Percentiles rank a stretch among this genome's conserved stretches.
phyloP scores from a whole-genome alignment of 2,113 vertebrate species.

The Ceyx margarethae region DNA sequence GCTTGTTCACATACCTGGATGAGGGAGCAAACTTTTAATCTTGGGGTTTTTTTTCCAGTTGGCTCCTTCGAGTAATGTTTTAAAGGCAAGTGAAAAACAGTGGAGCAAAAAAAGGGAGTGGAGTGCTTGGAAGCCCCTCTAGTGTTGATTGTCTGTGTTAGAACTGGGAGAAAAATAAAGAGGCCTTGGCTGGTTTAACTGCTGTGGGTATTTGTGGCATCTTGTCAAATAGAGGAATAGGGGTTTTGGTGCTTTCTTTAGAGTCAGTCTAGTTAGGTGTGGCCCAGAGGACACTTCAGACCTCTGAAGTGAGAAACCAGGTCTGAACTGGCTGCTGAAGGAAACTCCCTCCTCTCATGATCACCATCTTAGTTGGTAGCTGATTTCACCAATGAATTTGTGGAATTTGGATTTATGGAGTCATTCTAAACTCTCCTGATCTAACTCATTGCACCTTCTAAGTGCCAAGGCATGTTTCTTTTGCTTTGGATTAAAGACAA shows the following conservation, averaged over 20 bases:
- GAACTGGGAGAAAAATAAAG: neutral
- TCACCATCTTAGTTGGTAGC: accelerated
- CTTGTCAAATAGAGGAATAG: neutral
- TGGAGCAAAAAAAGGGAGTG: neutral
- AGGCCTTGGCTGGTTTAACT: neutral
- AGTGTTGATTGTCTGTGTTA: accelerated
- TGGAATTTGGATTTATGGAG: no score
- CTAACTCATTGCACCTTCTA: neutral
- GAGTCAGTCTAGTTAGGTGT: neutral
- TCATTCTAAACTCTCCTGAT: neutral
- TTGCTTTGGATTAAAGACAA: neutral
- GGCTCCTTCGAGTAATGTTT: neutral
- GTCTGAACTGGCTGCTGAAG: neutral
- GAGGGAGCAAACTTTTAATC: neutral
- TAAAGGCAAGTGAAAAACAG: neutral
- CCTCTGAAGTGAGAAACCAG: neutral
- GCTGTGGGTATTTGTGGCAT: neutral
- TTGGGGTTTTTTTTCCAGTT: neutral
- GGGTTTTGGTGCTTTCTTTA: neutral
- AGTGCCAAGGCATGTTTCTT: neutral
- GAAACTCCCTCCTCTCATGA: neutral
- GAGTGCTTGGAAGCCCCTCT: neutral
- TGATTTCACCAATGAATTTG: accelerated
- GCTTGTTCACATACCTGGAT: accelerated
- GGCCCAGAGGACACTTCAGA: neutral